Percentiles rank a stretch among this genome's conserved stretches.
These are phyloP conservation scores for Drosophila yakuba DNA, from an alignment of 1,140 invertebrate species.

Conservation along the genomic window DNA sequence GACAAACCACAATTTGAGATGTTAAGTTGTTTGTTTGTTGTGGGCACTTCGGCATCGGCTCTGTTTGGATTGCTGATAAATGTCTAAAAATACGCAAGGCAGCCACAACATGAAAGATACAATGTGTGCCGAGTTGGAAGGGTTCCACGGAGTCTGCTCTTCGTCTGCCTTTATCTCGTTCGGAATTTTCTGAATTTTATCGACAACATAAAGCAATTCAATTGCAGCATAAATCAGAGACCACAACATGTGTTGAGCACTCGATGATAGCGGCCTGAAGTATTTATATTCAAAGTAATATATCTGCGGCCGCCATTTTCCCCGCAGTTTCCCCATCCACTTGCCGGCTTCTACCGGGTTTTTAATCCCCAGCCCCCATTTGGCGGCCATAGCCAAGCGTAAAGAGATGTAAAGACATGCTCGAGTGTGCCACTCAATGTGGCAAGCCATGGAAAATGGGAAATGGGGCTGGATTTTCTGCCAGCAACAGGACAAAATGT, in stretches of 20 bases:
- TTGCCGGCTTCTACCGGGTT: conserved; percentile 14
- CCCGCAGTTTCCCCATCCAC: conserved; percentile 10
- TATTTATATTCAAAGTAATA: conserved; percentile 31
- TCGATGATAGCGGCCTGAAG: conserved; percentile 18
- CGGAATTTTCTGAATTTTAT: conserved; percentile 18
- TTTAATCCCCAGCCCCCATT: conserved; percentile 7
- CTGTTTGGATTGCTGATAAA: conserved; percentile 58
- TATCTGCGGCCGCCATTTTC: conserved; percentile 48
- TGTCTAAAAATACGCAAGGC: conserved; percentile 70
- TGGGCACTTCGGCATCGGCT: conserved; percentile 26
- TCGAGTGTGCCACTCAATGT: conserved; percentile 75
- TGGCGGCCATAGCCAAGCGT: conserved; percentile 64
- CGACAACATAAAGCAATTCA: conserved; percentile 22
- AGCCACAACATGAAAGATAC: conserved; percentile 44
- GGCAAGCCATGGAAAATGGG: conserved; percentile 42
- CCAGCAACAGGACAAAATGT: conserved; percentile 66
- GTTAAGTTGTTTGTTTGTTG: conserved; percentile 53
- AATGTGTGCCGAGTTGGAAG: conserved; percentile 37
- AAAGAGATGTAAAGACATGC: conserved; percentile 81
- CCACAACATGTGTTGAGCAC: conserved; percentile 16
- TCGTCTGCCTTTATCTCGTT: conserved; percentile 28
- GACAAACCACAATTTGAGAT: conserved; percentile 57
- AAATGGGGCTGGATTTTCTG: conserved; percentile 13
- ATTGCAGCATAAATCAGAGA: conserved; percentile 28
- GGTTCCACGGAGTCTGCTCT: conserved; percentile 10